Percentiles rank a stretch among this genome's conserved stretches.
Conservation (phyloP, 2,888 invertebrate genomes). For the Apodemia duryi region DNA sequence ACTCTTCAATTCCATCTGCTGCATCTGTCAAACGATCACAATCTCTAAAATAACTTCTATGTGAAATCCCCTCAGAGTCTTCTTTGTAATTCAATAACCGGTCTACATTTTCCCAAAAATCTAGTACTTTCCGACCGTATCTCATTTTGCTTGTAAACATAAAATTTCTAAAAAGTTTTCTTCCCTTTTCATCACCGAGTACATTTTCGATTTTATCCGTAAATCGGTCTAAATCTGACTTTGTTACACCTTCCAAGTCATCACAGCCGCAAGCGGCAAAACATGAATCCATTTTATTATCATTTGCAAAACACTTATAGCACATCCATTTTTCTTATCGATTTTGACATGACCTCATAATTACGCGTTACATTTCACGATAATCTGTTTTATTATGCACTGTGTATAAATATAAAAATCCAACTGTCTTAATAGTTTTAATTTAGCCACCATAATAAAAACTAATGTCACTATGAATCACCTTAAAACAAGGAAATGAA, state of each 20-base stretch:
- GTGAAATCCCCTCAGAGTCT: slow-evolving; percentile 51
- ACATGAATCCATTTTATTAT: slow-evolving; percentile 68
- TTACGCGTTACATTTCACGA: slow-evolving; percentile 14
- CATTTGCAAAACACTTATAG: slow-evolving; percentile 44
- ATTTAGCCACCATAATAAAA: slow-evolving; percentile 12
- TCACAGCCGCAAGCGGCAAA: slow-evolving; percentile 70
- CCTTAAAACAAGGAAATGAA: slow-evolving; percentile 54
- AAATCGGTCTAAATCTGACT: slow-evolving; percentile 70
- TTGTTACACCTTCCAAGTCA: slow-evolving; percentile 61
- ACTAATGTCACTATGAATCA: slow-evolving; percentile 43
- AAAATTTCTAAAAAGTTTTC: slow-evolving; percentile 65
- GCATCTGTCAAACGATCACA: slow-evolving; percentile 56
- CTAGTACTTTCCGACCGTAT: slow-evolving; percentile 55
- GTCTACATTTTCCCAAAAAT: slow-evolving; percentile 66
- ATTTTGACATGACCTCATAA: slow-evolving; percentile 37
- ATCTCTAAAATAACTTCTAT: slow-evolving; percentile 49
- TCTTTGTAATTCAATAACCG: slow-evolving; percentile 52
- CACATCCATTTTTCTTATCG: slow-evolving; percentile 51
- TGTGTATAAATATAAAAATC: slow-evolving; percentile 16
- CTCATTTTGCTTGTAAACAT: slow-evolving; percentile 65
- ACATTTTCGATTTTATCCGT: slow-evolving; percentile 75
- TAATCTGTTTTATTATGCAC: slow-evolving; percentile 20
- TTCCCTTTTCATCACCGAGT: slow-evolving; percentile 66
- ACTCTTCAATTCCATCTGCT: slow-evolving; percentile 62
- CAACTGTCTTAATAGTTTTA: slow-evolving; percentile 13